Percentiles rank a stretch among this genome's conserved stretches.
Conservation (phyloP, 2,888 invertebrate species). For the Oeneis ivallda region DNA sequence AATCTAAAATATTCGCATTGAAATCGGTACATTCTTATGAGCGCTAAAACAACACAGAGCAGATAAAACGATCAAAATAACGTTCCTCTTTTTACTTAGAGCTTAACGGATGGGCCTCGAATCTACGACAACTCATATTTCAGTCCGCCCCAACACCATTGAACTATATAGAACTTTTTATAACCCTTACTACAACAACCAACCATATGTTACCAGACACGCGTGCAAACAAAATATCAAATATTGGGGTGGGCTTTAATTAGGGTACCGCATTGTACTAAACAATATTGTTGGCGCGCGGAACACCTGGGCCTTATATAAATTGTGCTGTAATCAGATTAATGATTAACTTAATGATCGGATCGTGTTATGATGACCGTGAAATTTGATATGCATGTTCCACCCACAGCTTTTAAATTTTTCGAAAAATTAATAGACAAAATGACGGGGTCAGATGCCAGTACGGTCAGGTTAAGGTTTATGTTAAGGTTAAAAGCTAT, state of each 20-base stretch:
- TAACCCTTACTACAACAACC: neutral
- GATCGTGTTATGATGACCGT: conserved; percentile 19
- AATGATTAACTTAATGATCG: conserved; percentile 35
- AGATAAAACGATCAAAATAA: too few species aligned
- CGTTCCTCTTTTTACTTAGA: too few species aligned
- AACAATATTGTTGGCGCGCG: conserved; percentile 40
- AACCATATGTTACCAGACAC: conserved; percentile 26
- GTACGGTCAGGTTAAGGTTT: too few species aligned
- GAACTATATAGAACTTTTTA: neutral
- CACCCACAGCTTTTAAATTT: conserved; percentile 4
- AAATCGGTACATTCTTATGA: too few species aligned
- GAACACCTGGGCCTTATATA: conserved; percentile 44
- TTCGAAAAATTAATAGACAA: neutral
- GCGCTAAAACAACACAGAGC: too few species aligned
- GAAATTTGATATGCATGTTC: conserved; percentile 25
- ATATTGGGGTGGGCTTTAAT: conserved; percentile 33
- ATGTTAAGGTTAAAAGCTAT: too few species aligned
- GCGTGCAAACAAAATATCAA: conserved; percentile 22
- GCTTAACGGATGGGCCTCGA: neutral
- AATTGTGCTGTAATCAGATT: conserved; percentile 39
- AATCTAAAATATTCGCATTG: too few species aligned
- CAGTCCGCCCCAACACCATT: neutral
- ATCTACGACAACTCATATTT: neutral
- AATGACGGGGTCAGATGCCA: too few species aligned
- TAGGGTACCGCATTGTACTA: conserved; percentile 35